These are phyloP conservation scores for Eleutherodactylus coqui DNA, from an alignment of 2,797 vertebrate species.

Conservation along the genomic window DNA sequence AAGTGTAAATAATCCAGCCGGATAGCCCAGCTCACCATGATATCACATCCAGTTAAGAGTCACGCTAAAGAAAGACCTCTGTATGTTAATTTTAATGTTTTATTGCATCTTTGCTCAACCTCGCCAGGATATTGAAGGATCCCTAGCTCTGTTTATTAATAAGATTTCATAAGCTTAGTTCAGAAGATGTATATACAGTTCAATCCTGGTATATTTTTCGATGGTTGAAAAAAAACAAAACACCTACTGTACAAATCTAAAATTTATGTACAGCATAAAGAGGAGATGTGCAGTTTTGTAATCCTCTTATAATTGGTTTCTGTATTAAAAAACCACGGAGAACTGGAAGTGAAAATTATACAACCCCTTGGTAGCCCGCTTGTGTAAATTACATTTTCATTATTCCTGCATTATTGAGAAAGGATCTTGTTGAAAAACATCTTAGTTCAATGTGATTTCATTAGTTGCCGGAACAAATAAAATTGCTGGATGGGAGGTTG, in stretches of 20 bases:
- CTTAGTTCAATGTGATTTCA: background rate
- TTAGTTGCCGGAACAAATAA: background rate
- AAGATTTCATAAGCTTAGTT: background rate
- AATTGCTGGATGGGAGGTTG: background rate
- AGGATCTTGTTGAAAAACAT: background rate
- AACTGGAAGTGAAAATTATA: background rate
- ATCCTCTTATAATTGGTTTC: background rate
- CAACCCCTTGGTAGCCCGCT: background rate
- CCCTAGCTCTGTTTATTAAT: background rate
- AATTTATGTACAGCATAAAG: background rate
- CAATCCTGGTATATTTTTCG: background rate
- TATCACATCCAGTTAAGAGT: too few relatives aligned
- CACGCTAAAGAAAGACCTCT: too few relatives aligned
- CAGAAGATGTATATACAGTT: background rate
- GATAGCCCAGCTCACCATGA: too few relatives aligned
- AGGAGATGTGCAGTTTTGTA: background rate
- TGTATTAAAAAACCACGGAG: background rate
- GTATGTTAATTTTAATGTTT: background rate
- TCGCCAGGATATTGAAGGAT: background rate
- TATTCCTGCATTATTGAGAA: background rate
- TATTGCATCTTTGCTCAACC: background rate
- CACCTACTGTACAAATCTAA: background rate
- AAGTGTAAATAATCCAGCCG: too few relatives aligned
- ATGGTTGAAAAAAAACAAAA: background rate
- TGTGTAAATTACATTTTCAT: constrained; percentile 9